These are phyloP conservation scores for Minunthozetes semirufus DNA, from an alignment of 2,888 invertebrate species.

Conservation along the genomic window DNA sequence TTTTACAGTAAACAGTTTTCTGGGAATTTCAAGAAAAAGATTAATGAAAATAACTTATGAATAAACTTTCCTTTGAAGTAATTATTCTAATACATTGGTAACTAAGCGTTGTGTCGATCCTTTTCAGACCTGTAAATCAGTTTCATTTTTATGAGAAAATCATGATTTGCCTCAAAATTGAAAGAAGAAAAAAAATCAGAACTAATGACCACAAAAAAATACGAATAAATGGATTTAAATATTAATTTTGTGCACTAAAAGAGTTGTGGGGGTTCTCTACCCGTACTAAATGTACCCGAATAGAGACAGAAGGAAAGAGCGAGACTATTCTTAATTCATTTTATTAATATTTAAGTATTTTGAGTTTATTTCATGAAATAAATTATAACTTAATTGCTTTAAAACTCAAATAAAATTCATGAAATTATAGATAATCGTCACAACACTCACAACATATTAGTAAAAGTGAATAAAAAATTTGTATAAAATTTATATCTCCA, in stretches of 20 bases:
- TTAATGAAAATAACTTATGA: too few relatives aligned
- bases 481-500: neutral
- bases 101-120: too few relatives aligned
- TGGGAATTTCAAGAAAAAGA: too few relatives aligned
- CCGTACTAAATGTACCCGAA: too few relatives aligned
- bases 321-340: neutral
- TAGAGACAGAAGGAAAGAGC: neutral
- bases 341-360: neutral
- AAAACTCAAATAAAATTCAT: neutral
- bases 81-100: too few relatives aligned
- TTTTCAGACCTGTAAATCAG: neutral
- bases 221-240: neutral
- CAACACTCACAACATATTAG: neutral
- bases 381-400: conserved; percentile 10
- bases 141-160: conserved; percentile 2
- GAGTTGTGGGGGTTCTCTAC: neutral
- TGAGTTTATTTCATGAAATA: neutral
- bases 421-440: too few relatives aligned
- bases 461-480: neutral
- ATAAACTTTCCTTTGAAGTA: too few relatives aligned
- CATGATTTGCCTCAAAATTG: neutral
- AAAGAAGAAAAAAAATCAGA: neutral
- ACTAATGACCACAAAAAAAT: conserved; percentile 9
- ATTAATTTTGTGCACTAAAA: neutral
- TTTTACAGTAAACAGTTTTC: too few relatives aligned